Evolutionary conservation across 1,140 invertebrate species (phyloP).

Genomic region (Polypedilum vanderplanki): DNA sequence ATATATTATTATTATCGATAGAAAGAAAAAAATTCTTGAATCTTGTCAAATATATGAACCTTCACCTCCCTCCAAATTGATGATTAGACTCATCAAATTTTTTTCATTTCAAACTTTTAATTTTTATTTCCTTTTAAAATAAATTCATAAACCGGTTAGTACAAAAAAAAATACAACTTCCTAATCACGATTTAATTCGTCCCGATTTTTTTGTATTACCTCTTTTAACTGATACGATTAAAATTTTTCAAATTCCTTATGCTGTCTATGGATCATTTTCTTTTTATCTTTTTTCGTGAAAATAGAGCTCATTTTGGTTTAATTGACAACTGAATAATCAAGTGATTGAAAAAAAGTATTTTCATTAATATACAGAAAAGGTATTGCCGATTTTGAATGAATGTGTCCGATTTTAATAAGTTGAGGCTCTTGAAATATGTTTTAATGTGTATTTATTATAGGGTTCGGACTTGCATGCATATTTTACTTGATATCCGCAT

Average conservation of each 20-base stretch:
- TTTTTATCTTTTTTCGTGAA: too few species aligned
- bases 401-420: background rate
- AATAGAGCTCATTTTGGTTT: background rate
- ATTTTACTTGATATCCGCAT: too few species aligned
- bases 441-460: too few species aligned
- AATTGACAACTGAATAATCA: too few species aligned
- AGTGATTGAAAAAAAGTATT: too few species aligned
- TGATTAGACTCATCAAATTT: slow-evolving; percentile 11
- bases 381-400: too few species aligned
- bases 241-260: background rate
- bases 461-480: too few species aligned
- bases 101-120: background rate
- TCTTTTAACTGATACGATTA: background rate
- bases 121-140: background rate
- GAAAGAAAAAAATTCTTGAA: background rate
- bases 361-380: too few species aligned
- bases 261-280: background rate
- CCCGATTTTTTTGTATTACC: background rate
- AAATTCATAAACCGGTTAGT: background rate
- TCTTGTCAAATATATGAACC: slow-evolving; percentile 9
- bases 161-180: background rate
- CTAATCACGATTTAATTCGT: background rate
- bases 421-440: background rate
- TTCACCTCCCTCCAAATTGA: background rate
- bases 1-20: background rate